phyloP scores from a whole-genome alignment of 2,888 invertebrate species.

The Elegia similella region DNA sequence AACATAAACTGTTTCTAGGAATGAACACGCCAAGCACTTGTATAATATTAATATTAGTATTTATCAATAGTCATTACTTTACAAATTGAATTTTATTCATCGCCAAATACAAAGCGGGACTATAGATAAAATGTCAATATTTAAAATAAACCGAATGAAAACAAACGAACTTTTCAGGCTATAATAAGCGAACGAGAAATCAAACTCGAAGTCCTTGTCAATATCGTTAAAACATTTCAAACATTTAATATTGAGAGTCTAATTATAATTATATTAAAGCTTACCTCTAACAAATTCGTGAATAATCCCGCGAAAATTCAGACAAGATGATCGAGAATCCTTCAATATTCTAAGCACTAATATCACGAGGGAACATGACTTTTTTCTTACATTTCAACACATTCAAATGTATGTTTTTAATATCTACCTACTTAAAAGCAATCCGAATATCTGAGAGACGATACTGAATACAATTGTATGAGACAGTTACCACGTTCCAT shows the following conservation, averaged over 20 bases:
- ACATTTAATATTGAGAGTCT: constrained; percentile 19
- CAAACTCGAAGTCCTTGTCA: constrained; percentile 2
- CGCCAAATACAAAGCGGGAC: constrained; percentile 1
- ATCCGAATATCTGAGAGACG: constrained; percentile 25
- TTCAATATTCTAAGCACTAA: constrained; percentile 63
- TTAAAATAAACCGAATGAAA: not conserved
- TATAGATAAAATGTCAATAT: not conserved
- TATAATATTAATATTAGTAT: constrained; percentile 33
- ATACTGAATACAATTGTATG: constrained; percentile 18
- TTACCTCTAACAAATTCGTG: constrained; percentile 71
- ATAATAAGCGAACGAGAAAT: not conserved
- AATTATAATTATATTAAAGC: constrained; percentile 55
- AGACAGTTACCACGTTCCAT: constrained; percentile 12
- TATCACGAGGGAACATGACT: constrained; percentile 70
- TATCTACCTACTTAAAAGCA: constrained; percentile 27
- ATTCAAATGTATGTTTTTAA: constrained; percentile 26
- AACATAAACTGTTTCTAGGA: constrained; percentile 31
- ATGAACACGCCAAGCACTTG: constrained; percentile 34
- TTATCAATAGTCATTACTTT: constrained; percentile 20
- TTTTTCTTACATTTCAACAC: constrained; percentile 32
- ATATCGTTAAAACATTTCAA: constrained; percentile 9
- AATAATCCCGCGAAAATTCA: constrained; percentile 53
- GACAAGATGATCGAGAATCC: constrained; percentile 43
- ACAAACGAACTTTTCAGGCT: not conserved
- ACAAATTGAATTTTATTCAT: constrained; percentile 30